Percentiles rank a stretch among this genome's conserved stretches.
Conservation (phyloP, 1,140 invertebrate species). For the Gryllus bimaculatus region DNA sequence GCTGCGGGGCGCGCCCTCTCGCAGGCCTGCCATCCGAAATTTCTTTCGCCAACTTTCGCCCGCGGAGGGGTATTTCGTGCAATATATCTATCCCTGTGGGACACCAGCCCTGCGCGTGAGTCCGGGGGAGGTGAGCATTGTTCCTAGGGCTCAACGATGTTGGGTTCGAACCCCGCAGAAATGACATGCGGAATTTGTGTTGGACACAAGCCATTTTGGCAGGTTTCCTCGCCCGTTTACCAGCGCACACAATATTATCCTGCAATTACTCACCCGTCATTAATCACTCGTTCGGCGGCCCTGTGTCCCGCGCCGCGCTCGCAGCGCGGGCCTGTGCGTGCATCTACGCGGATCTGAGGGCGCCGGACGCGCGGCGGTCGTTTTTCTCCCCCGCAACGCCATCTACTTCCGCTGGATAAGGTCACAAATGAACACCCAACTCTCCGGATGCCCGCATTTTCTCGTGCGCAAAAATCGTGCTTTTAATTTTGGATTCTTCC, state of each 20-base stretch:
- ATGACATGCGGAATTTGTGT: slow-evolving; percentile 1
- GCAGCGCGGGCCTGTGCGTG: no score
- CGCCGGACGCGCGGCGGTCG: no score
- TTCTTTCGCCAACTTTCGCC: background rate
- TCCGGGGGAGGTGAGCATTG: background rate
- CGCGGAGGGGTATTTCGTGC: background rate
- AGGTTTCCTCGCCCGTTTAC: background rate
- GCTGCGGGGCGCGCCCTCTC: no score
- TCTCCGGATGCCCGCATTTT: no score
- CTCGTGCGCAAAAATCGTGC: no score
- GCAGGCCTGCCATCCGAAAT: background rate
- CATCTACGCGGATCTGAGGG: no score
- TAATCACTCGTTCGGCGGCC: no score
- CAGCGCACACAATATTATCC: background rate
- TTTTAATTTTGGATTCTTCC: no score
- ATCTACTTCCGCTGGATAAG: no score
- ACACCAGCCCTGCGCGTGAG: background rate
- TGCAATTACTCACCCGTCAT: background rate
- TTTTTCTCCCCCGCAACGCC: no score
- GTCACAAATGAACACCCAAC: no score
- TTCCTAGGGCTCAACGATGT: background rate
- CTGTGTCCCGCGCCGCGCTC: no score
- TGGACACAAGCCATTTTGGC: slow-evolving; percentile 3
- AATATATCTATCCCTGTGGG: background rate
- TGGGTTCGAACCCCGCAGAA: background rate